Percentiles rank a stretch among this genome's conserved stretches.
These are phyloP conservation scores for Calypte anna DNA, from an alignment of 2,113 vertebrate species.

Conservation along the genomic window DNA sequence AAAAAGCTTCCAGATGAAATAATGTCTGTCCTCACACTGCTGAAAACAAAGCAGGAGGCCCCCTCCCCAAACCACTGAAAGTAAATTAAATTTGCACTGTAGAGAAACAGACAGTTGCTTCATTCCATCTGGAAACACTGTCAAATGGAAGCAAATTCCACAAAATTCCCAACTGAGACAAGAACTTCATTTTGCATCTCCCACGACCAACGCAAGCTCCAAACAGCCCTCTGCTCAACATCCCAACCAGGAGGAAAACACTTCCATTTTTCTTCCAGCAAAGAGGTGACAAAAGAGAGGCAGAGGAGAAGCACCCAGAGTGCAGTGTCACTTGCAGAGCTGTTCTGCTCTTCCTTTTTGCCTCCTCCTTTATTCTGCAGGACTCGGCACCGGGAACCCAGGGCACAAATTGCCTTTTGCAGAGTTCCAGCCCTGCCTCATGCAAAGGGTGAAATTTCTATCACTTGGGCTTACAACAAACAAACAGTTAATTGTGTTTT, in stretches of 20 bases:
- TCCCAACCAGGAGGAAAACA: not conserved
- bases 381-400: not conserved
- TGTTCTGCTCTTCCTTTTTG: not conserved
- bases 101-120: conserved; percentile 39
- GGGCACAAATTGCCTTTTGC: fast-evolving
- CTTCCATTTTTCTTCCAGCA: not conserved
- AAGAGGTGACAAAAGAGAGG: not conserved
- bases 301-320: not conserved
- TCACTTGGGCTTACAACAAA: fast-evolving
- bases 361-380: not conserved
- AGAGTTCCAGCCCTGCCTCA: not conserved
- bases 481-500: not conserved
- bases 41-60: not conserved
- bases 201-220: not conserved
- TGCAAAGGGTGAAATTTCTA: fast-evolving
- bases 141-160: conserved; percentile 67
- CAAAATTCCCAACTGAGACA: conserved; percentile 54
- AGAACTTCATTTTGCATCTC: conserved; percentile 11
- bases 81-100: not conserved
- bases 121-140: conserved; percentile 75
- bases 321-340: not conserved
- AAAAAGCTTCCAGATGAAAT: not conserved
- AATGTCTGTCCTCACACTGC: not conserved
- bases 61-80: not conserved
- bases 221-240: not conserved